A percentile compares a stretch with the other conserved stretches of the same genome.
These are phyloP conservation scores for Lichenostomus cassidix DNA, from an alignment of 2,113 vertebrate genomes.

Conservation along the genomic window DNA sequence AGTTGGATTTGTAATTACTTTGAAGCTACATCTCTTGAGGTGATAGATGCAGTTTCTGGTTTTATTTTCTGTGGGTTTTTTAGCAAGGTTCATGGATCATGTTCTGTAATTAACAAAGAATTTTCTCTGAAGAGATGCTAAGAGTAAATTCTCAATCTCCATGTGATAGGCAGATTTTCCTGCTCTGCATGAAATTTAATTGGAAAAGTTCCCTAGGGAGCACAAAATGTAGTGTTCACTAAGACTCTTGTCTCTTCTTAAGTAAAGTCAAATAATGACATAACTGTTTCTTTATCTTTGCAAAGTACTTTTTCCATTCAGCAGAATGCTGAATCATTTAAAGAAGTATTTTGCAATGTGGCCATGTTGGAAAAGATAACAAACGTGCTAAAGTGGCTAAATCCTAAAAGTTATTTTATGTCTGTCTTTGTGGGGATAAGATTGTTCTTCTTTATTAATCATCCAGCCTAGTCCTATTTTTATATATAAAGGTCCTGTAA, in stretches of 20 bases:
- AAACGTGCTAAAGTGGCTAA: background rate
- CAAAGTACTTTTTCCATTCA: background rate
- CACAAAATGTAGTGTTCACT: conserved; percentile 28
- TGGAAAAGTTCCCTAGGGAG: conserved; percentile 45
- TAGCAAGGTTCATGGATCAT: background rate
- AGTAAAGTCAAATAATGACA: conserved; percentile 16
- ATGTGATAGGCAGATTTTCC: conserved; percentile 26
- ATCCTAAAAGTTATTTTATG: background rate
- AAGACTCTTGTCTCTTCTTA: background rate
- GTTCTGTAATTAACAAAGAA: conserved; percentile 56
- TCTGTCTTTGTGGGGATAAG: background rate
- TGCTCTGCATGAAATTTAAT: conserved; percentile 45
- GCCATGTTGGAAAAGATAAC: background rate
- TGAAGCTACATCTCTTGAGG: background rate
- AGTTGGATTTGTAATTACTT: background rate
- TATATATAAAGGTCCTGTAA: background rate
- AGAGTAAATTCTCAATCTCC: conserved; percentile 11
- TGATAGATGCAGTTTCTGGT: background rate
- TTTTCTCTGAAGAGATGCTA: conserved; percentile 37
- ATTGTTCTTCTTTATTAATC: background rate
- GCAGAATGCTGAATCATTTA: conserved; percentile 1
- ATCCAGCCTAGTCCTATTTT: background rate
- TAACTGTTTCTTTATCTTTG: conserved; percentile 26
- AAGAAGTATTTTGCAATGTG: background rate
- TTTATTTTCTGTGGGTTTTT: background rate